Conservation (phyloP, 2,797 vertebrate genomes). For the Anolis apletophallus region DNA sequence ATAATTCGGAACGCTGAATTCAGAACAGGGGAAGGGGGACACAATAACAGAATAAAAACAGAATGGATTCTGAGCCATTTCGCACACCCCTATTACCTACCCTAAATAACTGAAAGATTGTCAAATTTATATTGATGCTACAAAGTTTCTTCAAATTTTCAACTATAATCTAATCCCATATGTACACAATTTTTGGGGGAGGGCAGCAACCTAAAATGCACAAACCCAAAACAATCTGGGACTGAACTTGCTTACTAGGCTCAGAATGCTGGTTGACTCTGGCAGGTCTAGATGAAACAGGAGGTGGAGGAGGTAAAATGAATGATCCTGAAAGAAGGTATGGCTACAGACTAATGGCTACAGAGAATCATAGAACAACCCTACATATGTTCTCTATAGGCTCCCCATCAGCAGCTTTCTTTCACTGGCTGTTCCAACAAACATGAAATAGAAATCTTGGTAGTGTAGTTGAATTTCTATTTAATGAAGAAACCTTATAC, state of each 20-base stretch:
- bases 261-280: background rate
- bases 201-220: background rate
- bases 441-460: constrained; percentile 12
- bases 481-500: constrained; percentile 7
- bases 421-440: background rate
- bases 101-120: background rate
- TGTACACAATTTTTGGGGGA: too few species aligned
- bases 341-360: background rate
- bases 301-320: background rate
- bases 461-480: constrained; percentile 7
- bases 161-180: background rate
- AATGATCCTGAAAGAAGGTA: background rate
- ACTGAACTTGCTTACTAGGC: background rate
- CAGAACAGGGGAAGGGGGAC: too few species aligned
- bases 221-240: background rate
- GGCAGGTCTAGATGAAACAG: background rate
- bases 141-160: background rate
- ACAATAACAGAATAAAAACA: too few species aligned
- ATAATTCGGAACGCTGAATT: too few species aligned
- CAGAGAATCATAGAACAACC: too few species aligned
- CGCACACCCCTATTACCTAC: background rate
- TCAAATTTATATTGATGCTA: background rate
- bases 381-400: background rate
- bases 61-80: too few species aligned
- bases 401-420: background rate